Conservation (phyloP, 64 coral and sea anemone species). For the Pachyseris speciosa region DNA sequence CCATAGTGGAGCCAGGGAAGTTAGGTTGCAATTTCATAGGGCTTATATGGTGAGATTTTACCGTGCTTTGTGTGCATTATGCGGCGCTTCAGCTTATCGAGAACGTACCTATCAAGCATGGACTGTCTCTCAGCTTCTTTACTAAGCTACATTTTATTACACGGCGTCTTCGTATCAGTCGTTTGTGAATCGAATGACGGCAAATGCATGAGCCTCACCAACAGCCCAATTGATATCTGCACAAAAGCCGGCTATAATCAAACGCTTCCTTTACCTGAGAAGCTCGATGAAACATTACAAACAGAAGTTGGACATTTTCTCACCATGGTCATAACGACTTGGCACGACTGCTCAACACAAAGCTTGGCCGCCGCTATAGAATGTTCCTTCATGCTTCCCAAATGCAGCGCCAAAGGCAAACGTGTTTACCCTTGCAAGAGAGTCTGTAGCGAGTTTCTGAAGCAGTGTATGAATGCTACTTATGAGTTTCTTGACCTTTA, state of each 20-base stretch:
- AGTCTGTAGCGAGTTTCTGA: conserved; percentile 23
- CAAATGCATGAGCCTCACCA: background rate
- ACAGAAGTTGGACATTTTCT: background rate
- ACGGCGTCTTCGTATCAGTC: background rate
- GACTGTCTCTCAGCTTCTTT: background rate
- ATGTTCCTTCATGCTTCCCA: background rate
- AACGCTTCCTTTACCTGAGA: background rate
- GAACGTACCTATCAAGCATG: background rate
- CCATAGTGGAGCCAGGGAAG: too few species aligned
- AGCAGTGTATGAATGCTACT: background rate
- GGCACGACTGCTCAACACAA: background rate
- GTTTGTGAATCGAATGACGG: background rate
- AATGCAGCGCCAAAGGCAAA: background rate
- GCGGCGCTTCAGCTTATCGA: background rate
- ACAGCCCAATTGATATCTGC: background rate
- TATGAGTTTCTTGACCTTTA: background rate
- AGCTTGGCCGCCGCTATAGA: background rate
- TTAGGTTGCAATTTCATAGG: background rate
- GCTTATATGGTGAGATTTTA: background rate
- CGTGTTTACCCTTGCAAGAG: conserved; percentile 3
- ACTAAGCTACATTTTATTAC: background rate
- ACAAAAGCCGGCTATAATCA: conserved; percentile 7
- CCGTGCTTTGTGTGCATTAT: background rate
- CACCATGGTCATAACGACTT: background rate
- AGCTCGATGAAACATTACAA: background rate